phyloP scores from a whole-genome alignment of 2,113 vertebrate species.

The Phyllopteryx taeniolatus region DNA sequence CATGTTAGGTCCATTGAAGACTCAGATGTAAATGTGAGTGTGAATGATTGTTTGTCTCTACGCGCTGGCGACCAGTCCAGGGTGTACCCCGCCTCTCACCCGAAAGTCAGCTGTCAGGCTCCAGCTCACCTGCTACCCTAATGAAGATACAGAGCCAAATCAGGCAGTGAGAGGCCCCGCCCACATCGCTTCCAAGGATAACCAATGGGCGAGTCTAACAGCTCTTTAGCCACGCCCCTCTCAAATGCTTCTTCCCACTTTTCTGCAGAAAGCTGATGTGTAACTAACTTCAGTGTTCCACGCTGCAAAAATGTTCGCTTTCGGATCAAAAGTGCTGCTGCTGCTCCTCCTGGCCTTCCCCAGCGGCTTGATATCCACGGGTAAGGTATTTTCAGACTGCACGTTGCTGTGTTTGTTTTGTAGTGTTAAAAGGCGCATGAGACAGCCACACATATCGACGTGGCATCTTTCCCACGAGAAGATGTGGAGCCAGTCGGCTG shows the following conservation, averaged over 20 bases:
- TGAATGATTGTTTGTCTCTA: too few relatives aligned
- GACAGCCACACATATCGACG: constrained; percentile 36
- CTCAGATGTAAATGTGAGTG: too few relatives aligned
- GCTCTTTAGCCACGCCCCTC: constrained; percentile 18
- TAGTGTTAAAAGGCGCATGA: background rate
- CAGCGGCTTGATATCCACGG: constrained; percentile 52
- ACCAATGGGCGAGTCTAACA: background rate
- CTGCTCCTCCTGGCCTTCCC: constrained; percentile 69
- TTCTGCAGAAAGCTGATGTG: constrained; percentile 55
- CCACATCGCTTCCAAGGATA: background rate
- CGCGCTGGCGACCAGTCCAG: too few relatives aligned
- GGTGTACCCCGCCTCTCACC: too few relatives aligned
- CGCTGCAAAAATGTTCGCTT: constrained; percentile 58
- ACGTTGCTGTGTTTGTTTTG: background rate
- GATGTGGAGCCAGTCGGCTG: background rate
- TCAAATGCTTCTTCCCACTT: constrained; percentile 8
- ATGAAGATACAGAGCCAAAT: too few relatives aligned
- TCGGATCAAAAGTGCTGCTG: constrained; percentile 58
- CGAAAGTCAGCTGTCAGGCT: too few relatives aligned
- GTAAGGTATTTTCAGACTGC: constrained; percentile 42
- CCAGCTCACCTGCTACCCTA: too few relatives aligned
- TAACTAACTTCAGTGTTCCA: constrained; percentile 29
- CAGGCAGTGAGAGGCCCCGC: background rate
- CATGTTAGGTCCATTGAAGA: too few relatives aligned
- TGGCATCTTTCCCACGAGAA: constrained; percentile 36